A percentile compares a stretch with the other conserved stretches of the same genome.
Conservation (phyloP, 53 echinoderm and acorn worm species). For the Patiria pectinifera region DNA sequence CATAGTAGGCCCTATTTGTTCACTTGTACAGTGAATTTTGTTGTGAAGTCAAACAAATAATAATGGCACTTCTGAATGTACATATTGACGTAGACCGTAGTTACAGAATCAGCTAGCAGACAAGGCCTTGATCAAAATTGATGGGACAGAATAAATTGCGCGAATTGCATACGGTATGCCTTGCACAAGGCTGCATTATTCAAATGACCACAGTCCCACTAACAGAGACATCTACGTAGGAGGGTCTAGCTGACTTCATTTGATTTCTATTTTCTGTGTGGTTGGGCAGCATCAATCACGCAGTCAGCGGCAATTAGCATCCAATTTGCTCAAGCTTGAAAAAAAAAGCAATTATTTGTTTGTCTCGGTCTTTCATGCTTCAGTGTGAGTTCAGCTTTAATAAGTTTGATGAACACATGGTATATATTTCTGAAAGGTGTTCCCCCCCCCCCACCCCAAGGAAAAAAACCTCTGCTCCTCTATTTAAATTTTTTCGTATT, state of each 20-base stretch:
- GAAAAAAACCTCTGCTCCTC: too few relatives aligned
- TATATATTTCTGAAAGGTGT: too few relatives aligned
- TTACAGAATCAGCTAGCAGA: not conserved
- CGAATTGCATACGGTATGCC: not conserved
- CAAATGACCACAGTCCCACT: not conserved
- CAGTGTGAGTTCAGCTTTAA: not conserved
- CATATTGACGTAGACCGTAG: not conserved
- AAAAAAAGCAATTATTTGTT: not conserved
- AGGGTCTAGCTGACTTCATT: not conserved
- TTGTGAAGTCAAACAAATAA: too few relatives aligned
- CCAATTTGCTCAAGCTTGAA: not conserved
- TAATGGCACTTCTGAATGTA: too few relatives aligned
- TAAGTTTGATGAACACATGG: too few relatives aligned
- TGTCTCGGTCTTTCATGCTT: too few relatives aligned
- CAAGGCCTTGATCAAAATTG: not conserved
- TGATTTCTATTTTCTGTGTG: not conserved
- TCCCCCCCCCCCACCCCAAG: too few relatives aligned
- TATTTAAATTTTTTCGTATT: too few relatives aligned
- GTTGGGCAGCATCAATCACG: not conserved
- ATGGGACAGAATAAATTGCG: not conserved
- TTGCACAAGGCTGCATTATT: not conserved
- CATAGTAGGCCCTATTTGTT: too few relatives aligned
- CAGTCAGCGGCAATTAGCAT: not conserved
- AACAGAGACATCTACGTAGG: not conserved
- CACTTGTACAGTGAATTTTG: too few relatives aligned